Evolutionary conservation across 92 coral and sea anemone species (phyloP), one percentile per base, ranked within the genome.

Genomic region (Montipora capitata): DNA sequence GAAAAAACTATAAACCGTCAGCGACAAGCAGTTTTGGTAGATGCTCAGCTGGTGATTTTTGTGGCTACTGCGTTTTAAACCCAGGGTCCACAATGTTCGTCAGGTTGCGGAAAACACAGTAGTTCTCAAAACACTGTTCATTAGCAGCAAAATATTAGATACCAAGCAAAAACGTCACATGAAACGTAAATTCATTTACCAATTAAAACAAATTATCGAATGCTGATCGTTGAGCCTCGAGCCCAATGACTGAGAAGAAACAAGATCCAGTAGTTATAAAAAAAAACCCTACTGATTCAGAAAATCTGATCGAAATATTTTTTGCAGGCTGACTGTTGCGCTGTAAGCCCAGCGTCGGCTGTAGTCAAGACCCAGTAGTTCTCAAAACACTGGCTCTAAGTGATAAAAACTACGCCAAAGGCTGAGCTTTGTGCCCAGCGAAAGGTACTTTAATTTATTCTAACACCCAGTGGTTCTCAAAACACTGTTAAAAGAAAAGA

Each of bases 391-490:
- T 69, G 74, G 68, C 13, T 67, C 15, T 54, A 6, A 54, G 61
- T 3, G 15, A 12, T 7, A 54, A 54, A 9, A 11, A 9, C 8
- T 7, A 14, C 40, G 68, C 89, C 65, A 83, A 54, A 59, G 40
- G 88, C 89, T 93, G 83, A 90, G 78, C 59, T 18, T 10, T 10
- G 78, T 77, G 82, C 84, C 93, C 79, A 85, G 68, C 76, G 88
- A 72, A 43, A 85, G 68, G 40, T 76, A 39, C 61, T 54, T 54
- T 45, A 5, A 45, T 0, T 65, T 81, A 62, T 44, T 61, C 63
- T 20, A 27, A 6, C 5, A n/a, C 58, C 80, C 91, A 81, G 91
- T 83, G 77, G 91, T 88, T 88, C 91, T 88, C 91, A 82, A 88
- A 88, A 88, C 91, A 81, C 91, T 88, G 88, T 77, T 6, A 13